Conservation (phyloP, 2,797 vertebrate species). For the Catamblyrhynchus diadema region DNA sequence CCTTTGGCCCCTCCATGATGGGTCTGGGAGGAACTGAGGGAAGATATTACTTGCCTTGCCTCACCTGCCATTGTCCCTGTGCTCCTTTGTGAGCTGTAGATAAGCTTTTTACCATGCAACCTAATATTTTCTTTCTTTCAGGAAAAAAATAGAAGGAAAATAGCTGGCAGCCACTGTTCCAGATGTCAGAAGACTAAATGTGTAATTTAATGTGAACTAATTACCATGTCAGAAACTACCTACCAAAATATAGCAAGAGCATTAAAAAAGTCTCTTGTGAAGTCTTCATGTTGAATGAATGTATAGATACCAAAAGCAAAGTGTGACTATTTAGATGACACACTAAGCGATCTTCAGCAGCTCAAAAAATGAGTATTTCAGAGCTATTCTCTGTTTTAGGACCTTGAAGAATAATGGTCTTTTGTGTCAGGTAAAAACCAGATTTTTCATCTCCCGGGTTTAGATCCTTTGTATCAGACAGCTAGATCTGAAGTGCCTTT, state of each 20-base stretch:
- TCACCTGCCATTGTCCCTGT: background rate
- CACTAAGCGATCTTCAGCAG: background rate
- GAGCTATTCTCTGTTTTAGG: background rate
- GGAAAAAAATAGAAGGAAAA: background rate
- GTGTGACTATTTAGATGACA: background rate
- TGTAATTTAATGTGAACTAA: background rate
- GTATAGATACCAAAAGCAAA: background rate
- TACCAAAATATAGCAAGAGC: background rate
- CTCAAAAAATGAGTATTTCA: background rate
- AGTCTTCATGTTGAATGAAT: background rate
- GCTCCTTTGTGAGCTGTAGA: background rate
- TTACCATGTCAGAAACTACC: background rate
- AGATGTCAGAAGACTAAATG: background rate
- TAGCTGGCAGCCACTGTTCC: background rate
- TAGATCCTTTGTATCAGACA: background rate
- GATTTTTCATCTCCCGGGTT: background rate
- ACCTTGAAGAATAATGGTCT: background rate
- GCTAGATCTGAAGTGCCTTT: background rate
- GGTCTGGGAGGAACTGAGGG: background rate
- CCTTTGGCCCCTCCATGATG: background rate
- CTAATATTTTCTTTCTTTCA: background rate
- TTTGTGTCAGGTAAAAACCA: background rate
- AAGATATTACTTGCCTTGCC: background rate
- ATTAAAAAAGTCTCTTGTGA: background rate
- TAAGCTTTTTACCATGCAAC: background rate